Conservation (phyloP, 1,140 invertebrate species). For the Bradysia coprophila region DNA sequence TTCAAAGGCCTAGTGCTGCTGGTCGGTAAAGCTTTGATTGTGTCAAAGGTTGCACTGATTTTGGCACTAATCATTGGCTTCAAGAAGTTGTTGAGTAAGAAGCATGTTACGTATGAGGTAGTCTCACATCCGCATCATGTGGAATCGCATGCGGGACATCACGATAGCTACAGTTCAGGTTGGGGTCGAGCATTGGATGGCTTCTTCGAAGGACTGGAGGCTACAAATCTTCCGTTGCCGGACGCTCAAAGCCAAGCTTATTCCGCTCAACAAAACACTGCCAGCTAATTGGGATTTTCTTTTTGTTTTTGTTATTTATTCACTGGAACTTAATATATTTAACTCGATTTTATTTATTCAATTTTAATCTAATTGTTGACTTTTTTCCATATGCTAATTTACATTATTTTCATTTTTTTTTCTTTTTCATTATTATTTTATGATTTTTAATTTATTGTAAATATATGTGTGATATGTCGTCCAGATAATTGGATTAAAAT, state of each 20-base stretch:
- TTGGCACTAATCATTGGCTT: conserved; percentile 59
- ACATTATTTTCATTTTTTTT: no score
- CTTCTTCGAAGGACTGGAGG: conserved; percentile 20
- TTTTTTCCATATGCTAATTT: no score
- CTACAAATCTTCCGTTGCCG: conserved; percentile 18
- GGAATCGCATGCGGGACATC: conserved; percentile 23
- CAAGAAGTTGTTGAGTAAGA: conserved; percentile 58
- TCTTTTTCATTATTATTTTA: no score
- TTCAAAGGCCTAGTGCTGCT: conserved; percentile 64
- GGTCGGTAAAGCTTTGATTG: conserved; percentile 62
- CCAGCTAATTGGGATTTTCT: no score
- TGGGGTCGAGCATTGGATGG: conserved; percentile 37
- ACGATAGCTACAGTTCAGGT: conserved; percentile 32
- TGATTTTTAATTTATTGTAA: no score
- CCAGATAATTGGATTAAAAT: no score
- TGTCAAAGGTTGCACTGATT: conserved; percentile 63
- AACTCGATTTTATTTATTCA: no score
- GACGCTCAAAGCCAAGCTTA: conserved; percentile 44
- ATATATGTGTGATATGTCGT: no score
- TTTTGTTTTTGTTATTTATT: no score
- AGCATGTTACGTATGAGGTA: conserved; percentile 57
- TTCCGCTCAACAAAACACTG: no score
- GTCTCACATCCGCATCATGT: conserved; percentile 44
- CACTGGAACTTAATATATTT: no score
- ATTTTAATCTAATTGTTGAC: no score